Evolutionary conservation across 2,113 vertebrate species (phyloP).

Genomic region (Cepphus grylle): DNA sequence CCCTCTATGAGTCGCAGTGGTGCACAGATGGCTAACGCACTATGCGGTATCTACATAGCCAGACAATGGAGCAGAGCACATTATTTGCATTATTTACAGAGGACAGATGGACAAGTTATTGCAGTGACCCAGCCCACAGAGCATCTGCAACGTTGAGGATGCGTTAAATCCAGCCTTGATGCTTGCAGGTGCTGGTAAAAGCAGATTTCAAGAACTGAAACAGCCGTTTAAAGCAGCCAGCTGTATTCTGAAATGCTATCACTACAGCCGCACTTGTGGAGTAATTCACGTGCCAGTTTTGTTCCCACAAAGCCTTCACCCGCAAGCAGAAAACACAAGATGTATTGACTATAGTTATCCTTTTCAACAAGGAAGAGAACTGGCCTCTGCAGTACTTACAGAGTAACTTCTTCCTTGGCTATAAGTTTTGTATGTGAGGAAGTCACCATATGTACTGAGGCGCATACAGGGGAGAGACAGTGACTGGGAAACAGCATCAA

Average conservation of each 20-base stretch:
- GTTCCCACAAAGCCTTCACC: not conserved
- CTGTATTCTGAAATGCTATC: not conserved
- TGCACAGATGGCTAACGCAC: conserved; percentile 10
- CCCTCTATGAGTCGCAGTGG: not conserved
- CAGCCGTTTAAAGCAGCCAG: not conserved
- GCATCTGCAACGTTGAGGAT: not conserved
- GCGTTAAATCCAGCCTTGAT: not conserved
- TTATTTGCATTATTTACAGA: conserved; percentile 25
- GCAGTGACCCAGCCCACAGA: not conserved
- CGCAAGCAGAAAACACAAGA: not conserved
- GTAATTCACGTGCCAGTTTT: not conserved
- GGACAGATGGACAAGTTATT: conserved; percentile 33
- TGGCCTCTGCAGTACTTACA: not conserved
- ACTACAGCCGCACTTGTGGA: not conserved
- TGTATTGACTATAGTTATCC: not conserved
- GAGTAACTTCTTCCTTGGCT: not conserved
- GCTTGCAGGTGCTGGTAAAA: conserved; percentile 17
- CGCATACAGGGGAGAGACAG: not conserved
- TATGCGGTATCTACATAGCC: not conserved
- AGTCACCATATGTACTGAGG: not conserved
- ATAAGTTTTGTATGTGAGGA: not conserved
- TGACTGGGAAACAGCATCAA: not conserved
- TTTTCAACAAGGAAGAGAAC: not conserved
- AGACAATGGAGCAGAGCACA: not conserved
- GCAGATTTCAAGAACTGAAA: not conserved